phyloP scores from a whole-genome alignment of 2,113 vertebrate genomes.

The Microcebus murinus region DNA sequence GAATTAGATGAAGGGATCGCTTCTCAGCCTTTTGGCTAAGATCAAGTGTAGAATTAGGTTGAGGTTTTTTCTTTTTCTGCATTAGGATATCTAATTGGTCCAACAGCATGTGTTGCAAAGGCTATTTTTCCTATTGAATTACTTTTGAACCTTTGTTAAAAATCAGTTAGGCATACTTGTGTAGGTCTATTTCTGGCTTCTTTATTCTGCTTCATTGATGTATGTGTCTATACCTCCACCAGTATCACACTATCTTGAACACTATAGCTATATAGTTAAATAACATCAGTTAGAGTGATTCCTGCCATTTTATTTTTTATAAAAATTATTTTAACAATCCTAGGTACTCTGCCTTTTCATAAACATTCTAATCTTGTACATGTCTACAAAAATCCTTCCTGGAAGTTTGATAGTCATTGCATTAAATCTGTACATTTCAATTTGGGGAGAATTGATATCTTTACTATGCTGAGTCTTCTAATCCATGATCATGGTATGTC shows the following conservation, averaged over 20 bases:
- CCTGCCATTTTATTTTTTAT: neutral
- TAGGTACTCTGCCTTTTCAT: neutral
- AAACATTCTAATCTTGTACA: neutral
- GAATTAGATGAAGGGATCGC: neutral
- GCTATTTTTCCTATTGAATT: neutral
- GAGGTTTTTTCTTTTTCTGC: neutral
- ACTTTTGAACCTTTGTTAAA: neutral
- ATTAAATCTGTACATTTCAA: neutral
- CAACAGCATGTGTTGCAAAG: neutral
- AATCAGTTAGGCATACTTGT: neutral
- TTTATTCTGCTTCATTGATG: neutral
- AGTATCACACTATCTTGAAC: neutral
- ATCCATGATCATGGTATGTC: neutral
- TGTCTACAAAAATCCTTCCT: neutral
- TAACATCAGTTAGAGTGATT: neutral
- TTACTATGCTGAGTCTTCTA: neutral
- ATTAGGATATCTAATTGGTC: neutral
- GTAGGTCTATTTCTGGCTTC: conserved; percentile 17
- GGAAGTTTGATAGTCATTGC: neutral
- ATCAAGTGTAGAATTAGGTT: neutral
- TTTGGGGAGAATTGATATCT: neutral
- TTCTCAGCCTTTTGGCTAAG: neutral
- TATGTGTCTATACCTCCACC: neutral
- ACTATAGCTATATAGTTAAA: neutral
- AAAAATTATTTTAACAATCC: neutral